A percentile compares a stretch with the other conserved stretches of the same genome.
Conservation (phyloP, 2,888 invertebrate species). For the Chymomyza amoena region DNA sequence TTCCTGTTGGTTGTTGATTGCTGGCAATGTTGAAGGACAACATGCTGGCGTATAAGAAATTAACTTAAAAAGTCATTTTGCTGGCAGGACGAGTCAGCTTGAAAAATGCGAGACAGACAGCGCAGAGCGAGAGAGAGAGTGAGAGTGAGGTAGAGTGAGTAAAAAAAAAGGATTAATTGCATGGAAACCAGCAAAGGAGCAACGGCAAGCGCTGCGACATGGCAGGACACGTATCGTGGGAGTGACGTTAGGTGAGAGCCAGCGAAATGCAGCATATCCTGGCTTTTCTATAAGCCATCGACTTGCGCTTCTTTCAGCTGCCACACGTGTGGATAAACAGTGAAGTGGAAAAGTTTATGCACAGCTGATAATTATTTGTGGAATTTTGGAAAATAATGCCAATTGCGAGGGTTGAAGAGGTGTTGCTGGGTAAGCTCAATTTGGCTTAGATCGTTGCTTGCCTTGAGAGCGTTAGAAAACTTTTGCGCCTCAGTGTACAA, state of each 20-base stretch:
- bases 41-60: conserved; percentile 63
- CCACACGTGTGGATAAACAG: not conserved
- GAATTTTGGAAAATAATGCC: too few relatives aligned
- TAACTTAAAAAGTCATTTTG: conserved; percentile 73
- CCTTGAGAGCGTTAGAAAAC: not conserved
- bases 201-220: conserved; percentile 22
- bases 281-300: conserved; percentile 70
- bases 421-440: too few relatives aligned
- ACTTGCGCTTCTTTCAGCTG: conserved; percentile 61
- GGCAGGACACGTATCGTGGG: conserved; percentile 25
- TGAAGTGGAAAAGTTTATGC: too few relatives aligned
- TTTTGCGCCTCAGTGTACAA: not conserved
- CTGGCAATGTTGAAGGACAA: conserved; percentile 44
- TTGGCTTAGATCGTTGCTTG: too few relatives aligned
- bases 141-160: not conserved
- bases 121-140: not conserved
- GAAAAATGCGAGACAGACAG: conserved; percentile 19
- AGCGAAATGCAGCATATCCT: conserved; percentile 53
- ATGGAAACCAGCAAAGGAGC: conserved; percentile 40
- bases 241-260: conserved; percentile 12
- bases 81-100: conserved; percentile 19
- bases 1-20: not conserved
- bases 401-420: too few relatives aligned
- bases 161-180: conserved; percentile 70
- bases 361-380: too few relatives aligned